These are phyloP conservation scores for Lysandra bellargus DNA, from an alignment of 2,888 invertebrate genomes.

Conservation along the genomic window DNA sequence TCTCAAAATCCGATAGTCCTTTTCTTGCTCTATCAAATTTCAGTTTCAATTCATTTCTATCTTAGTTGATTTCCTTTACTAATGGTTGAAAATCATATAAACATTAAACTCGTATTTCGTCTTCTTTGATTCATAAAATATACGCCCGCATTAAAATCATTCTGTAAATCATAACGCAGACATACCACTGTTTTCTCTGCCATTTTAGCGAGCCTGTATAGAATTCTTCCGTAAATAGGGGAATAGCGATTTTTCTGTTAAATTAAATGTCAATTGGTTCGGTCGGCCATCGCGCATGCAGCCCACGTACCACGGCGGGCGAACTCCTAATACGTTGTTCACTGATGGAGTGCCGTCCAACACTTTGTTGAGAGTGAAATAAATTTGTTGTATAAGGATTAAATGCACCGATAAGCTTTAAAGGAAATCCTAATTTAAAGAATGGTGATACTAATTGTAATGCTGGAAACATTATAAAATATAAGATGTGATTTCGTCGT, in stretches of 20 bases:
- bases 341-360: constrained; percentile 24
- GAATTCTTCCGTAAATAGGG: not conserved
- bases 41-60: too few species aligned
- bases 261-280: constrained; percentile 30
- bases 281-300: constrained; percentile 8
- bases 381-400: constrained; percentile 24
- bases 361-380: constrained; percentile 29
- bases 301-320: constrained; percentile 12
- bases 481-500: not conserved
- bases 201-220: not conserved
- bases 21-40: too few species aligned
- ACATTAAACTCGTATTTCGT: too few species aligned
- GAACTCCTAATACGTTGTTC: constrained; percentile 28
- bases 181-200: not conserved
- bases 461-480: not conserved
- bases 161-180: not conserved
- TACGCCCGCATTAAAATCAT: not conserved
- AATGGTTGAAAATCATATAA: too few species aligned
- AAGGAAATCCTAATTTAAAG: not conserved
- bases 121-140: not conserved
- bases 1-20: too few species aligned
- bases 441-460: not conserved
- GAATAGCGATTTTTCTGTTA: constrained; percentile 29
- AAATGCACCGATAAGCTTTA: not conserved
- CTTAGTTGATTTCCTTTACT: too few species aligned